Evolutionary conservation across 2,888 invertebrate species (phyloP).

Genomic region (Idaea dimidiata): DNA sequence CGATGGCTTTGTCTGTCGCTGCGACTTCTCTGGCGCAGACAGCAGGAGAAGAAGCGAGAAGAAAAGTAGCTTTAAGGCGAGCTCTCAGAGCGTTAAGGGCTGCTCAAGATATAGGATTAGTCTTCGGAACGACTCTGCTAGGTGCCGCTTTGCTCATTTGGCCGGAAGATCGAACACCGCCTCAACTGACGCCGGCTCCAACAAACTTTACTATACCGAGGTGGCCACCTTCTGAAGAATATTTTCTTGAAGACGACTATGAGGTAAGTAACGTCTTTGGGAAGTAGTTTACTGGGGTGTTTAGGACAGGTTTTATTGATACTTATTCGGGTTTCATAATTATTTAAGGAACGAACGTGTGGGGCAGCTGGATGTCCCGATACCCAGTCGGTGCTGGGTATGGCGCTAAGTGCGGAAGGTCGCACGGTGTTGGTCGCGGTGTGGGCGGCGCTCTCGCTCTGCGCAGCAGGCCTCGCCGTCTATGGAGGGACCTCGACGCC

Average conservation of each 20-base stretch:
- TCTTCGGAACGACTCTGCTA: constrained; percentile 63
- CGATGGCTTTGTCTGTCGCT: constrained; percentile 79
- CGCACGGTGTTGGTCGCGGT: constrained; percentile 55
- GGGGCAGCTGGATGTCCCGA: constrained; percentile 69
- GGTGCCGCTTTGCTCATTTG: constrained; percentile 74
- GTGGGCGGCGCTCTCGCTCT: constrained; percentile 59
- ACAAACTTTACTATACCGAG: constrained; percentile 60
- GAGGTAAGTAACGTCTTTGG: constrained; percentile 60
- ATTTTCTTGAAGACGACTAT: constrained; percentile 77
- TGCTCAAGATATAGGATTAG: constrained; percentile 70
- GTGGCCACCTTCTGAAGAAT: constrained; percentile 72
- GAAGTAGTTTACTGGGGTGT: not conserved
- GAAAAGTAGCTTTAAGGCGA: constrained; percentile 64
- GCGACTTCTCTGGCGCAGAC: constrained; percentile 81
- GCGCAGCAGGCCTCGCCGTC: constrained; percentile 55
- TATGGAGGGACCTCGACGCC: constrained; percentile 61
- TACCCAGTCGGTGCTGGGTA: constrained; percentile 53
- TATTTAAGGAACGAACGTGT: constrained; percentile 60
- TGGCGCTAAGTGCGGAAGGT: constrained; percentile 59
- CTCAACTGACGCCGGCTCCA: constrained; percentile 61
- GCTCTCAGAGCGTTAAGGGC: constrained; percentile 65
- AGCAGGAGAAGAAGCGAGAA: constrained; percentile 65
- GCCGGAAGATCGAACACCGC: constrained; percentile 68
- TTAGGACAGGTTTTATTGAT: not conserved
- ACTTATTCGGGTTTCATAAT: not conserved